These are phyloP conservation scores for Manis pentadactyla DNA, from an alignment of 2,797 vertebrate genomes.

Conservation along the genomic window DNA sequence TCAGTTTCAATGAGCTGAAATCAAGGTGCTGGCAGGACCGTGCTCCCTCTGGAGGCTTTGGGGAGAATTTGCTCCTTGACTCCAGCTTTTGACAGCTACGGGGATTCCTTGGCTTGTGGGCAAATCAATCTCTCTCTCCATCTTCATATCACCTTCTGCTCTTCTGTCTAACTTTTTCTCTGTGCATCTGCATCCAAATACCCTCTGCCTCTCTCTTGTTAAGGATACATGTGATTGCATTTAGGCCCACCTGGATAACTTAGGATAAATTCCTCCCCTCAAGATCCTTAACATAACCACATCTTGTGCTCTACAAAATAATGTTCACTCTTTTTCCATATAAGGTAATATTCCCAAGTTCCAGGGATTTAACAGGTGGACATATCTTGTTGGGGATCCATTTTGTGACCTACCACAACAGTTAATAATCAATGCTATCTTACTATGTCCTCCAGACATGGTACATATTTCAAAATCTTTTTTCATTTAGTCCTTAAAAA, in stretches of 20 bases:
- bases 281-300: neutral
- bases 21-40: neutral
- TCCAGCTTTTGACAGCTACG: neutral
- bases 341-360: neutral
- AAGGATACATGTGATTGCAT: neutral
- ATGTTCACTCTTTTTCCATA: neutral
- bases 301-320: neutral
- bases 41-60: neutral
- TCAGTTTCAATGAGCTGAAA: neutral
- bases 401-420: neutral
- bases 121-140: neutral
- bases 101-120: neutral
- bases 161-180: neutral
- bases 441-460: neutral
- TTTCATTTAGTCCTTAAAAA: neutral
- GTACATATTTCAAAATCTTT: neutral
- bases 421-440: neutral
- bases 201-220: neutral
- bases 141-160: neutral
- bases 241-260: neutral
- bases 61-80: neutral
- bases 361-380: neutral
- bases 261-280: neutral
- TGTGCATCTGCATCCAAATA: neutral
- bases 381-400: neutral